Evolutionary conservation across 2,888 invertebrate species (phyloP), one percentile per base, ranked within the genome.

Genomic region (Saturnia pavonia): DNA sequence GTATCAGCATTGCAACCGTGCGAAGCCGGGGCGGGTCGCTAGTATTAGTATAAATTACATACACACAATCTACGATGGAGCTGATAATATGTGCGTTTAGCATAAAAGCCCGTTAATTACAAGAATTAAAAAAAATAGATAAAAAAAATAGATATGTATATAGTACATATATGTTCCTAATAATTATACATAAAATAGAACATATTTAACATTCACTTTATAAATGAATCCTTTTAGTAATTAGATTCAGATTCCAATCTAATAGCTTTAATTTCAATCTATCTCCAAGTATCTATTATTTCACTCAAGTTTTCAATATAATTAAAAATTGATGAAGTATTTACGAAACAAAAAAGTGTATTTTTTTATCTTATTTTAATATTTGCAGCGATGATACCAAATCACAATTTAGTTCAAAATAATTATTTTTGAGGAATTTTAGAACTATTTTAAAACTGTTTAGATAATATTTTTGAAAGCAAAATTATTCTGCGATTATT

Each of bases 231-330:
- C 57, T 60, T 60, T 60, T 14, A 60, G 57, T 65, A 65, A 65
- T 65, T 40, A 65, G 65, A 11, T n/a, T 19, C 1, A 40, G 40
- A 65, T 65, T 27, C 12, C n/a, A 65, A 40, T 65, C 65, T 40
- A 65, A 65, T 65, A 7, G 65, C 19, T 65, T 65, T 65, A 65
- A 65, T 65, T 65, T 65, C 19, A n/a, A 68, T 48, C 45, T 16
- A 68, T 68, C 45, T 68, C 68, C 25, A 66, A 67, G 70, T 65
- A 40, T 40, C 48, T 27, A 68, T 68, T 68, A 71, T 60, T 67
- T 57, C 67, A 48, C 70, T 67, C 9, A 43, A 71, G 67, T 68
- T 71, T 71, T 67, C 54, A 68, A 68, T 68, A 63, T 57, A 71
- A 71, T 67, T 67, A 51, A 67, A 66, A 54, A 67, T 40, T 54